Base-by-base conservation (phyloP, 2,797 vertebrate genomes). In the Sphenopsis melanotis region DNA sequence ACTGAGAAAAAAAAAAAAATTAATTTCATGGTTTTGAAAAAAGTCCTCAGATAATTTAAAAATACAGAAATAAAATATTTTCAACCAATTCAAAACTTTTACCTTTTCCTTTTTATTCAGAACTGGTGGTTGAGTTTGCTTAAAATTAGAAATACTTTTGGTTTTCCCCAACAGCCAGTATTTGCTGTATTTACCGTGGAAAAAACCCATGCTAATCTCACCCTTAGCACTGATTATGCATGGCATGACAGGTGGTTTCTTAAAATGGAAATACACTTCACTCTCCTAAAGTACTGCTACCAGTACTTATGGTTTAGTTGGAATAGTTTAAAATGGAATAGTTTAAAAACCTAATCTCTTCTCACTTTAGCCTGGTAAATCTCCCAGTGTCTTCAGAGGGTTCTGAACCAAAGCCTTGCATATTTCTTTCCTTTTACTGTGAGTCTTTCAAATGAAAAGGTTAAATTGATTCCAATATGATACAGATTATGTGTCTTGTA, bases 181-280 rank as follows among this genome's bases (percentile, higher is more conserved):
- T 83, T 57, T 87, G 50, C 64, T 87, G 23, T 53, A 74, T 92
- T 87, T 89, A 78, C 46, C 14, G 30, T 60, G 79, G 68, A 81
- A 87, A 88, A 80, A 86, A 5, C 2, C 11, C 5, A 20, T 60
- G 12, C 27, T 94, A 93, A 94, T 93, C 90, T 96, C 42, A 55
- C 26, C 5, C 49, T 93, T 93, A 71, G 24, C 50, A 69, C 29
- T 94, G 84, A 85, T 85, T 87, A 55, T 74, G 53, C 65, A 53
- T 68, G 81, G 87, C 64, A 70, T 94, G 90, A 87, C 84, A 95
- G 90, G 89, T 82, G 75, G 34, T 50, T 94, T 91, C 92, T 89
- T 85, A 83, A 94, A 95, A 93, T 9, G 52, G 91, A 96, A 95
- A 91, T 92, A 83, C 47, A 86, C 75, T 95, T 95, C 81, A 80